Base-by-base conservation (phyloP, 2,113 vertebrate genomes). In the Camelus dromedarius region DNA sequence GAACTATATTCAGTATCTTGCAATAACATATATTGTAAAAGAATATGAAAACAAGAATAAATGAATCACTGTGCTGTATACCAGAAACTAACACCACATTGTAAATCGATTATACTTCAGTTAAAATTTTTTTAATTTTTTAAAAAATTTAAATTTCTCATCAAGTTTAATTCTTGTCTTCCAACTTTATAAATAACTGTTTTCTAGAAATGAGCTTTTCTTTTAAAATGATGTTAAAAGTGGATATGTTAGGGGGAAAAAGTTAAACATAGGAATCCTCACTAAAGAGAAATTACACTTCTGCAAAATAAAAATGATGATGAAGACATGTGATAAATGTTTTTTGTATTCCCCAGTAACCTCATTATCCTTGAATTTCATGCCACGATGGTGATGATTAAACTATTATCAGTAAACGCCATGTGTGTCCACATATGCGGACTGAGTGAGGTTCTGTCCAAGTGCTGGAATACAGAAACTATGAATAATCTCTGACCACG, bases 131-230 rank as follows among this genome's bases (percentile, higher is more conserved):
- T 42, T 42, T 42, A 42, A 5, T 42, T 42, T 42, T 42, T 42
- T 42, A 42, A 42, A 5, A 42, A 42, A 4, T 42, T 42, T 42
- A 86, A 62, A 92, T 50, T 30, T 92, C 28, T 83, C 42, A 54
- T 54, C 66, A 90, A 64, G 24, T 62, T 60, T 50, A 83, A 84
- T 8, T 42, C 22, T 26, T 32, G 14, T 69, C 30, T 83, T 62
- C 22, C 76, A 38, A 46, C n/a, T 83, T 70, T 88, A 9, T 20
- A 96, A 60, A 75, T 38, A 76, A 52, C 35, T 93, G 46, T 80
- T 95, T 96, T 83, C 60, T 50, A 67, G 42, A 97, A 94, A 66
- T 67, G 3, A 3, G 76, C 35, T 70, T 89, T 88, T 72, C 19
- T 16, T 66, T 52, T 54, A 28, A 84, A 77, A 75, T 54, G 3